These are phyloP conservation scores for Sinelater perroti DNA, from an alignment of 2,888 invertebrate genomes.

Conservation along the genomic window DNA sequence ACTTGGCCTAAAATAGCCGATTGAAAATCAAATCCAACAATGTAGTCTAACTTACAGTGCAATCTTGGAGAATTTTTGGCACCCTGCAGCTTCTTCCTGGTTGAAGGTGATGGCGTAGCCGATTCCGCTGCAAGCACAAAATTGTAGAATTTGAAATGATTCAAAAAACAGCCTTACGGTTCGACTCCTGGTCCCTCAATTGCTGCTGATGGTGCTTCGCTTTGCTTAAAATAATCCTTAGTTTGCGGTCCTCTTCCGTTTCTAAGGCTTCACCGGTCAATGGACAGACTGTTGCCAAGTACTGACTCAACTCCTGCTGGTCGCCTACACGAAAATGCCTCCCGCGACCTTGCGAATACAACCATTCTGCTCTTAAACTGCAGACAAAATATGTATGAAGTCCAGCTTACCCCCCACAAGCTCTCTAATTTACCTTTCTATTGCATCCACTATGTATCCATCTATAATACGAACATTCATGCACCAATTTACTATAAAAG, in stretches of 20 bases:
- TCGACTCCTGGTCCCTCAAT: conserved; percentile 73
- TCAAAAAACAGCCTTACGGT: conserved; percentile 36
- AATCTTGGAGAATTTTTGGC: conserved; percentile 61
- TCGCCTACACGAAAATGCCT: conserved; percentile 87
- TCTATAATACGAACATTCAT: conserved; percentile 87
- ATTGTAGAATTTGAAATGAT: not conserved
- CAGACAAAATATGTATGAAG: not conserved
- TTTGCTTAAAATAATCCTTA: conserved; percentile 86
- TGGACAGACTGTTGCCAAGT: conserved; percentile 85
- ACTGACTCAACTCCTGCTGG: conserved; percentile 81
- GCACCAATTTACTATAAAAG: conserved; percentile 94
- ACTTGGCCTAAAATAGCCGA: no score
- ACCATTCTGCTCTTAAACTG: conserved; percentile 93
- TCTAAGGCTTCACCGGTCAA: conserved; percentile 82
- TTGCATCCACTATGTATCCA: conserved; percentile 87
- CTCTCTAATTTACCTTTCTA: conserved; percentile 76
- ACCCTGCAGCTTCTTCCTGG: conserved; percentile 62
- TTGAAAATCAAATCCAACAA: no score
- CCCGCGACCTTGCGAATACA: conserved; percentile 93
- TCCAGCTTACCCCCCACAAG: not conserved
- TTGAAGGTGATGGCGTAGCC: conserved; percentile 58
- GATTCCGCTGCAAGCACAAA: conserved; percentile 13
- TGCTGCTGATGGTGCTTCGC: conserved; percentile 91
- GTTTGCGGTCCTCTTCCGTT: conserved; percentile 87
- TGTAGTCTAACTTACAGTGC: conserved; percentile 59